Conservation (phyloP, 2,113 vertebrate species). For the Saguinus imperator region DNA sequence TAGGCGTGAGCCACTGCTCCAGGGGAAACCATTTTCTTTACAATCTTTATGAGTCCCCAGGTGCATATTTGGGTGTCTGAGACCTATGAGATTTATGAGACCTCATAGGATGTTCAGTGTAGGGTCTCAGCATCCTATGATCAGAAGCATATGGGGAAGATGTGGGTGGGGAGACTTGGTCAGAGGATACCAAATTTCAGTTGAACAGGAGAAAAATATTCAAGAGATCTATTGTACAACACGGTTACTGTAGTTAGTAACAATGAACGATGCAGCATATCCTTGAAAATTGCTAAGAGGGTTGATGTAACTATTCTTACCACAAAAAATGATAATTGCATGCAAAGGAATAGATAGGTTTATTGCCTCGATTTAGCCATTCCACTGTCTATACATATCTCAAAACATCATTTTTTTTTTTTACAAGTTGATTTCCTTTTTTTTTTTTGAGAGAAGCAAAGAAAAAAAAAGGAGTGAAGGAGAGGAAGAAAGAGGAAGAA, state of each 20-base stretch:
- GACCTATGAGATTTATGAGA: background rate
- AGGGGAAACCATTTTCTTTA: background rate
- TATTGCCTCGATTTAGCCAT: background rate
- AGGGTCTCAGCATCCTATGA: background rate
- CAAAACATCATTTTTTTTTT: too few species aligned
- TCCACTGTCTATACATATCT: background rate
- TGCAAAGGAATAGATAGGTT: background rate
- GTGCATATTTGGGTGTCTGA: background rate
- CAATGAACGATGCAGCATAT: background rate
- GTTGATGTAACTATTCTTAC: background rate
- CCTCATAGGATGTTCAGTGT: too few species aligned
- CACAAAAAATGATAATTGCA: background rate
- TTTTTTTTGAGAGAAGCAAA: too few species aligned
- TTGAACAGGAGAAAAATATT: background rate
- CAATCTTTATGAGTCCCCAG: background rate
- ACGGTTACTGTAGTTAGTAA: background rate
- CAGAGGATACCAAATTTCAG: background rate
- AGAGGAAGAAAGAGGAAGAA: too few species aligned
- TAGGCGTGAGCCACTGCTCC: too few species aligned
- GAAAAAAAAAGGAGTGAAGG: too few species aligned
- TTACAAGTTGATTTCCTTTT: too few species aligned
- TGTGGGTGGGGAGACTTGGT: too few species aligned
- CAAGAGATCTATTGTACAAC: background rate
- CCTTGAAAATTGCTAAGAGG: background rate
- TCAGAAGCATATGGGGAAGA: background rate